A percentile compares a stretch with the other conserved stretches of the same genome.
Evolutionary conservation across 2,797 vertebrate genomes (phyloP).

Genomic region (Chaenodraco wilsoni): DNA sequence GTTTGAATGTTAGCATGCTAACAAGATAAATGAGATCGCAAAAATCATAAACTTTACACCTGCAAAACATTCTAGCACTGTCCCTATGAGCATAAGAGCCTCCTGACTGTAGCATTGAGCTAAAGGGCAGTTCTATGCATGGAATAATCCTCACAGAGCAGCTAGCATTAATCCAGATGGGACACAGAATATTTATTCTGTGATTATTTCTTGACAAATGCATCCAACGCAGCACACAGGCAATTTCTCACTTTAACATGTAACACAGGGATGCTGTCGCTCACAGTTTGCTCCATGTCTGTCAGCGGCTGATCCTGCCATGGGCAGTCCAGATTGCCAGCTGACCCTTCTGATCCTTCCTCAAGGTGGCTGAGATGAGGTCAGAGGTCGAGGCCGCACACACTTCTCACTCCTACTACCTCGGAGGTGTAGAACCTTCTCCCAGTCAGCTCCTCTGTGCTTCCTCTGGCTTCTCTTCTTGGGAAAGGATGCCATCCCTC

Average conservation of each 20-base stretch:
- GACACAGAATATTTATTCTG: background rate
- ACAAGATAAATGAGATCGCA: too few relatives aligned
- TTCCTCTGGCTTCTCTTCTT: constrained; percentile 17
- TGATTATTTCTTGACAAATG: background rate
- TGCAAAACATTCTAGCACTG: background rate
- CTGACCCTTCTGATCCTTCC: constrained; percentile 48
- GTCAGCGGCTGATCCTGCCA: constrained; percentile 37
- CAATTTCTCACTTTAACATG: background rate
- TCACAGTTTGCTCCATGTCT: constrained; percentile 29
- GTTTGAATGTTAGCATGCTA: too few relatives aligned
- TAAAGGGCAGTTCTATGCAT: background rate
- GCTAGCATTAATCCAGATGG: background rate
- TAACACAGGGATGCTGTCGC: constrained; percentile 12
- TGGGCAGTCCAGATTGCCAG: constrained; percentile 36
- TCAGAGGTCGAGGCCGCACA: constrained; percentile 46
- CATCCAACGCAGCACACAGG: background rate
- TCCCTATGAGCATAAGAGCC: background rate
- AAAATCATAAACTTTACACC: background rate
- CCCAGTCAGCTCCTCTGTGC: constrained; percentile 12
- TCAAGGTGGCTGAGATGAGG: constrained; percentile 50
- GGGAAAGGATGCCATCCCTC: constrained; percentile 7
- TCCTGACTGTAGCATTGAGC: background rate
- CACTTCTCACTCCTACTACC: constrained; percentile 30
- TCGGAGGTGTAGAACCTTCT: constrained; percentile 44
- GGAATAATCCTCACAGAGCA: background rate